These are phyloP conservation scores for Chromis chromis DNA, from an alignment of 2,797 vertebrate species.

Conservation along the genomic window DNA sequence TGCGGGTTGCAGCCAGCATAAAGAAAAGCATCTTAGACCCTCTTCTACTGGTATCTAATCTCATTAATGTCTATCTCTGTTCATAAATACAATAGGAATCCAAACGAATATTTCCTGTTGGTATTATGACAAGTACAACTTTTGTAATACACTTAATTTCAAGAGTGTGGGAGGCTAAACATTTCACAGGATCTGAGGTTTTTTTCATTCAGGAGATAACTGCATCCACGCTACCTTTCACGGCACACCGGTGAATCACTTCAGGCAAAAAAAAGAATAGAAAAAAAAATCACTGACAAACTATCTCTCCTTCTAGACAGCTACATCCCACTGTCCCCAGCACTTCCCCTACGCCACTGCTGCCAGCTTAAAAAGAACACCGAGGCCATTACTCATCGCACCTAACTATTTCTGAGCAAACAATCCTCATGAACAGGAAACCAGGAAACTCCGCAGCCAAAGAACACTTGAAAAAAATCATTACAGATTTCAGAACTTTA, in stretches of 20 bases:
- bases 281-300: slow-evolving; percentile 36
- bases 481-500: slow-evolving; percentile 1
- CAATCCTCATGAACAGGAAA: slow-evolving; percentile 25
- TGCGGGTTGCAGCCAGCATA: too few species aligned
- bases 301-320: slow-evolving; percentile 26
- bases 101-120: background rate
- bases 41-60: background rate
- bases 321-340: slow-evolving; percentile 38
- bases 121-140: background rate
- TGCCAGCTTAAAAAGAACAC: slow-evolving; percentile 38
- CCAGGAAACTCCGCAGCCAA: slow-evolving; percentile 6
- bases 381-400: slow-evolving; percentile 46
- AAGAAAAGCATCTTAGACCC: too few species aligned
- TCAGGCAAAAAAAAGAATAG: slow-evolving; percentile 30
- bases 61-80: background rate
- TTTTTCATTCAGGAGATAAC: slow-evolving; percentile 38
- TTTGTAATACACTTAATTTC: background rate
- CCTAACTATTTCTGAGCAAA: slow-evolving; percentile 30
- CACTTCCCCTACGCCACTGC: slow-evolving; percentile 25
- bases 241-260: slow-evolving; percentile 49
- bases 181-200: slow-evolving; percentile 31
- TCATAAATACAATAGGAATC: background rate
- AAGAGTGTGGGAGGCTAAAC: slow-evolving; percentile 16
- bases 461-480: background rate
- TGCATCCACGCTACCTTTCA: slow-evolving; percentile 47